Evolutionary conservation across 2,797 vertebrate species (phyloP).

Genomic region (Pogonophryne albipinna): DNA sequence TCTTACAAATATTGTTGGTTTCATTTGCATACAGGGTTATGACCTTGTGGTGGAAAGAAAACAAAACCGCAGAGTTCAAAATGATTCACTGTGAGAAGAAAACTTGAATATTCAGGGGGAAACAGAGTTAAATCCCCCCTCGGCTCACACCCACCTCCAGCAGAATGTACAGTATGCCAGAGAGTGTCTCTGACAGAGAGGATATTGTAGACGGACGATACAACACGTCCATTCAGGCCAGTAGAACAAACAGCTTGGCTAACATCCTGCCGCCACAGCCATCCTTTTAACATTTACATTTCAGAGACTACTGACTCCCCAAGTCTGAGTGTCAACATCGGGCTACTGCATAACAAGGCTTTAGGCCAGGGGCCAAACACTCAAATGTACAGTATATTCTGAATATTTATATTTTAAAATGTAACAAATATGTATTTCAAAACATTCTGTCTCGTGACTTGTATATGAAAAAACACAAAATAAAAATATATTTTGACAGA

Average conservation of each 20-base stretch:
- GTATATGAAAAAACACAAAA: too few relatives aligned
- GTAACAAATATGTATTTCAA: too few relatives aligned
- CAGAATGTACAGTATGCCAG: constrained; percentile 68
- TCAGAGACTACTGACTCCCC: constrained; percentile 32
- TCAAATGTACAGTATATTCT: too few relatives aligned
- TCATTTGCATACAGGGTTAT: background rate
- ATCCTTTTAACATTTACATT: constrained; percentile 60
- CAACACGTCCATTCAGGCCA: constrained; percentile 64
- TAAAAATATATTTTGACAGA: too few relatives aligned
- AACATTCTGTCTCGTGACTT: too few relatives aligned
- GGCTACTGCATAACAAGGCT: too few relatives aligned
- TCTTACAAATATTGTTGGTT: background rate
- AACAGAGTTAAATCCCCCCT: constrained; percentile 14
- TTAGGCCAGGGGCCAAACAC: too few relatives aligned
- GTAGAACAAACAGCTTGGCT: constrained; percentile 66
- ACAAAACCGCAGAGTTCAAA: background rate
- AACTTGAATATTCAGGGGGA: constrained; percentile 22
- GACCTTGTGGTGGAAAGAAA: background rate
- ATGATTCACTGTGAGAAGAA: background rate
- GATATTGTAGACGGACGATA: constrained; percentile 56
- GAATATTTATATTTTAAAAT: too few relatives aligned
- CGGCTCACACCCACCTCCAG: constrained; percentile 53
- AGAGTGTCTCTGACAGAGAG: constrained; percentile 49
- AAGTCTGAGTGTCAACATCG: constrained; percentile 51
- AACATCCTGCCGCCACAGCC: constrained; percentile 53